Conservation (phyloP, 2,888 invertebrate species). For the Ennomos erosarius region DNA sequence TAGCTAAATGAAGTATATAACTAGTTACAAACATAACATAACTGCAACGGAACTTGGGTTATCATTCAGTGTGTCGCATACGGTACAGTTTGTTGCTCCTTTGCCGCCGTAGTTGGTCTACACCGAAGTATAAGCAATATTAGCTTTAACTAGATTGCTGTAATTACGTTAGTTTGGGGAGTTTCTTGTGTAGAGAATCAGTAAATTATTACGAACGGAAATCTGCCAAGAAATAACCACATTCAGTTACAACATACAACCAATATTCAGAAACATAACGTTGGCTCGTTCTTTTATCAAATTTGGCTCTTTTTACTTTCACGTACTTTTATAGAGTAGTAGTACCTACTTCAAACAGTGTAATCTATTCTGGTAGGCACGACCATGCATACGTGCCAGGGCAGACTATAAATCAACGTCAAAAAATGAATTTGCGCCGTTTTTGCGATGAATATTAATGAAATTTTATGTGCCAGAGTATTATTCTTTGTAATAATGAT, state of each 20-base stretch:
- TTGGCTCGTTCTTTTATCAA: too few species aligned
- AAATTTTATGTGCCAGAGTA: constrained; percentile 56
- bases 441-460: constrained; percentile 76
- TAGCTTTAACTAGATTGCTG: constrained; percentile 48
- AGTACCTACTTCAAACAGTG: constrained; percentile 41
- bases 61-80: constrained; percentile 42
- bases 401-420: constrained; percentile 71
- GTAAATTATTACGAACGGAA: too few species aligned
- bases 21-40: constrained; percentile 3
- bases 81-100: constrained; percentile 51
- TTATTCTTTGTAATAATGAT: constrained; percentile 44
- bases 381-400: constrained; percentile 58
- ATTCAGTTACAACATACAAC: too few species aligned
- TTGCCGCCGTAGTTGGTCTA: constrained; percentile 45
- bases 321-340: too few species aligned
- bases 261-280: neutral
- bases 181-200: constrained; percentile 15
- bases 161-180: constrained; percentile 37
- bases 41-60: constrained; percentile 38
- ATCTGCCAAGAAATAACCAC: too few species aligned
- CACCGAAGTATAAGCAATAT: constrained; percentile 51
- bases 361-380: constrained; percentile 47
- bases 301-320: too few species aligned
- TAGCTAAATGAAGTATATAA: neutral
- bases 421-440: constrained; percentile 69